Conservation (phyloP, 2,113 vertebrate species). For the Burhinus oedicnemus region DNA sequence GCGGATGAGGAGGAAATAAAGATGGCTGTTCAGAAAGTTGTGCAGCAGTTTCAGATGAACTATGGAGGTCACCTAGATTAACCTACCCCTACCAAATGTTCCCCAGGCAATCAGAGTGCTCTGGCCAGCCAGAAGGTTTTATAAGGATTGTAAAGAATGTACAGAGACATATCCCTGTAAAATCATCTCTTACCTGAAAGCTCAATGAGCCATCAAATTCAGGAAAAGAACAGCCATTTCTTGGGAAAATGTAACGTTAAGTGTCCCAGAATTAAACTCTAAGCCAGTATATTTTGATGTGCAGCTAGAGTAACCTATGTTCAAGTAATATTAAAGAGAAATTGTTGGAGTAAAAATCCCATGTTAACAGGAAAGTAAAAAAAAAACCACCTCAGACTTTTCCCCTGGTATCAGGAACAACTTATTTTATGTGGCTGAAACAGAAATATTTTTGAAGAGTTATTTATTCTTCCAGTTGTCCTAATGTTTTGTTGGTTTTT, state of each 20-base stretch:
- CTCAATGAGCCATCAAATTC: conserved; percentile 51
- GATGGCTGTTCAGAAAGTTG: conserved; percentile 33
- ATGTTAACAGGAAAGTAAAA: neutral
- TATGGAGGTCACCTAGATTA: conserved; percentile 58
- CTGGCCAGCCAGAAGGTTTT: conserved; percentile 25
- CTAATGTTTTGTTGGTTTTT: neutral
- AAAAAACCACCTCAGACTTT: neutral
- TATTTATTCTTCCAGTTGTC: neutral
- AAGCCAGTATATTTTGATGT: conserved; percentile 5
- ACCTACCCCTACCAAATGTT: conserved; percentile 46
- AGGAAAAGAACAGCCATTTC: conserved; percentile 21
- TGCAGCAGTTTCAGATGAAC: conserved; percentile 44
- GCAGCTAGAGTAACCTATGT: neutral
- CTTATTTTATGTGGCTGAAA: neutral
- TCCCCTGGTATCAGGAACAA: neutral
- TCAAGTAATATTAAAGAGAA: conserved; percentile 12
- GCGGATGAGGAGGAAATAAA: neutral
- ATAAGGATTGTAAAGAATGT: conserved; percentile 57
- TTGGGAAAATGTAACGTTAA: conserved; percentile 39
- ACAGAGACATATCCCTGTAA: conserved; percentile 35
- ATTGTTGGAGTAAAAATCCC: conserved; percentile 17
- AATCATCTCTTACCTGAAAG: conserved; percentile 43
- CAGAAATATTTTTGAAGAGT: neutral
- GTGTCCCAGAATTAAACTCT: conserved; percentile 42
- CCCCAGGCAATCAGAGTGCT: conserved; percentile 36